Conservation (phyloP, 2,113 vertebrate species). For the Oceanodroma tethys region DNA sequence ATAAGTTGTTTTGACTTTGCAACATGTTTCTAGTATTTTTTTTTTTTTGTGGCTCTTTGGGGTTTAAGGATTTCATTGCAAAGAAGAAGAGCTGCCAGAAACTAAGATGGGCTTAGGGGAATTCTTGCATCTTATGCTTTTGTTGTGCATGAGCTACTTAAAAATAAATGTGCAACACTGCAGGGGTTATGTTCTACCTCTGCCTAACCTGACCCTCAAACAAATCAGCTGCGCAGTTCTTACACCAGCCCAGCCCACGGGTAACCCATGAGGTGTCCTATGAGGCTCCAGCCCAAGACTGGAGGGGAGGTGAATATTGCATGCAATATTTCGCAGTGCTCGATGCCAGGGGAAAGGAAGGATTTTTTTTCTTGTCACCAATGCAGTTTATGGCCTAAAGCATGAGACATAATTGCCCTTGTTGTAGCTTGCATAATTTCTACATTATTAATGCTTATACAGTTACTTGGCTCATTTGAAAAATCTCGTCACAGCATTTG, state of each 20-base stretch:
- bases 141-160: background rate
- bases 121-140: background rate
- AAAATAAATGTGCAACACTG: background rate
- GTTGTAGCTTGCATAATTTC: background rate
- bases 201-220: background rate
- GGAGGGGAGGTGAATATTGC: background rate
- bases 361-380: background rate
- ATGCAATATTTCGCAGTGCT: background rate
- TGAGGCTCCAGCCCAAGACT: background rate
- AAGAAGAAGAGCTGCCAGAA: background rate
- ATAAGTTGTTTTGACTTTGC: slow-evolving; percentile 2
- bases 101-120: background rate
- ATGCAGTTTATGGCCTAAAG: background rate
- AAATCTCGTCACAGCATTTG: background rate
- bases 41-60: background rate
- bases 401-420: background rate
- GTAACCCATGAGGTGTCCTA: background rate
- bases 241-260: background rate
- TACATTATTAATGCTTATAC: background rate
- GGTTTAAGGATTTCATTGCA: background rate
- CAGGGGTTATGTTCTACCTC: background rate
- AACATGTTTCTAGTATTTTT: background rate
- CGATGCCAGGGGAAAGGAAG: background rate
- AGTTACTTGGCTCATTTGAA: background rate
- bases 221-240: background rate